Evolutionary conservation across 2,113 vertebrate genomes (phyloP).

Genomic region (Tangachromis dhanisi): DNA sequence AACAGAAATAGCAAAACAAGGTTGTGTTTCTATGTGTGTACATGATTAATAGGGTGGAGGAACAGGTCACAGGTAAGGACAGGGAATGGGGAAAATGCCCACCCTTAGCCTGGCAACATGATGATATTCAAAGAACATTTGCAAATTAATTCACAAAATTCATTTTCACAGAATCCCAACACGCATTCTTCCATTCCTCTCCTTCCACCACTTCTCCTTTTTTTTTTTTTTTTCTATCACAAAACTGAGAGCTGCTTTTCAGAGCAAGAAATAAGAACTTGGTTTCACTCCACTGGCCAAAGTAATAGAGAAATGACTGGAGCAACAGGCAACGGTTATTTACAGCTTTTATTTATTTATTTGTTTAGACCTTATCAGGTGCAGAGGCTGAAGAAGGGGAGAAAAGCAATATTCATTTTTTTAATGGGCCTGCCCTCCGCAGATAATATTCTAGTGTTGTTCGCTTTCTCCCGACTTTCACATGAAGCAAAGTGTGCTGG

Average conservation of each 20-base stretch:
- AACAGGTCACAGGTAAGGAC: not conserved
- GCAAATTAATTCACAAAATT: not conserved
- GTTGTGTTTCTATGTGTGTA: not conserved
- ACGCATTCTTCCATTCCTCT: not conserved
- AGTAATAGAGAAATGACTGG: conserved; percentile 65
- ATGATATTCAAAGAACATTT: not conserved
- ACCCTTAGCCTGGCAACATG: not conserved
- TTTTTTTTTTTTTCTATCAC: conserved; percentile 1
- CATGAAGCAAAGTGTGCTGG: not conserved
- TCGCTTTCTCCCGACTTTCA: conserved; percentile 20
- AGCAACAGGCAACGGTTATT: conserved; percentile 58
- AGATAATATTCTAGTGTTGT: conserved; percentile 38
- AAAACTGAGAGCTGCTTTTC: conserved; percentile 55
- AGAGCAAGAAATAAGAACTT: conserved; percentile 58
- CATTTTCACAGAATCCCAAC: not conserved
- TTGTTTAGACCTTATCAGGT: conserved; percentile 52
- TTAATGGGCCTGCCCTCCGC: conserved; percentile 37
- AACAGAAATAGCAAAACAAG: not conserved
- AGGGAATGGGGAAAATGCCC: not conserved
- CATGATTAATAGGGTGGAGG: not conserved
- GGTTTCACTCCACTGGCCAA: conserved; percentile 63
- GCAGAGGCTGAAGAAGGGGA: not conserved
- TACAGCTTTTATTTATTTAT: conserved; percentile 62
- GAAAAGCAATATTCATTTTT: conserved; percentile 59
- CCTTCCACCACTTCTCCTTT: not conserved